phyloP scores from a whole-genome alignment of 2,113 vertebrate species.

The Machaerirhynchus nigripectus region DNA sequence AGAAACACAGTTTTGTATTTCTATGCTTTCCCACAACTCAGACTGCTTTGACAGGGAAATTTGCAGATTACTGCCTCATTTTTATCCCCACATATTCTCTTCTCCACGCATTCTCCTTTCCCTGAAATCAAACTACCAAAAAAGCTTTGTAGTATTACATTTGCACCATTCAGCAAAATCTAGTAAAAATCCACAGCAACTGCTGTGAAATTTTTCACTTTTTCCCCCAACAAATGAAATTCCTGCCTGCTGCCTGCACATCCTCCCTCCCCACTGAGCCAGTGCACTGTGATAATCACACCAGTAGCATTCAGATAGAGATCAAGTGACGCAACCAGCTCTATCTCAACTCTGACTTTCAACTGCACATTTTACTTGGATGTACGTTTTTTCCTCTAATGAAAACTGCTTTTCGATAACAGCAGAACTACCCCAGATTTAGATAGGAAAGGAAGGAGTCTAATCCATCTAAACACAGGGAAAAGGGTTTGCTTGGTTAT shows the following conservation, averaged over 20 bases:
- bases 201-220: constrained; percentile 35
- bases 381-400: constrained; percentile 52
- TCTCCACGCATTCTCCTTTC: not conserved
- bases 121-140: not conserved
- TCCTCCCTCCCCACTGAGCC: constrained; percentile 34
- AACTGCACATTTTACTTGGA: constrained; percentile 44
- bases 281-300: constrained; percentile 38
- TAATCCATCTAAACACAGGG: constrained; percentile 9
- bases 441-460: not conserved
- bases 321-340: constrained; percentile 57
- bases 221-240: constrained; percentile 2
- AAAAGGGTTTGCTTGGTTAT: not conserved
- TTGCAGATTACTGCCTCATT: not conserved
- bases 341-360: constrained; percentile 62
- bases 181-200: constrained; percentile 31
- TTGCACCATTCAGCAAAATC: constrained; percentile 12
- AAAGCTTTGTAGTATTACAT: not conserved
- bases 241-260: constrained; percentile 39
- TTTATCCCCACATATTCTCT: not conserved
- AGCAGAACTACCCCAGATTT: constrained; percentile 24
- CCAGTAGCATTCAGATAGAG: constrained; percentile 45
- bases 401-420: constrained; percentile 42
- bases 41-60: not conserved
- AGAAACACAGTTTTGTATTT: not conserved
- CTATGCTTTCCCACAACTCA: not conserved